Base-by-base conservation (phyloP, 2,113 vertebrate species). In the Ammodytes marinus region DNA sequence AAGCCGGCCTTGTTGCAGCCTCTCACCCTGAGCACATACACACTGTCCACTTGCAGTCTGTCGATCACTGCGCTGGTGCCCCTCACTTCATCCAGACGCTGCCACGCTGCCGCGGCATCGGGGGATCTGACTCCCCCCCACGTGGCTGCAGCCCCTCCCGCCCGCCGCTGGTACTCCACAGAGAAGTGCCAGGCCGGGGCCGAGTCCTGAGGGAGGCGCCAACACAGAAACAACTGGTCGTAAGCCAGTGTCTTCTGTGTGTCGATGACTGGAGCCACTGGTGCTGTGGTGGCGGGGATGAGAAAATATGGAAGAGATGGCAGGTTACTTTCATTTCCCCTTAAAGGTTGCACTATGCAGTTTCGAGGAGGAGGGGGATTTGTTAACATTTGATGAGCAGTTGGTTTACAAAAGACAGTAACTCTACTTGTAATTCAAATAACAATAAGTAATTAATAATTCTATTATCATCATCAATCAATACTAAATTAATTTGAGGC, bases 181-280 rank as follows among this genome's bases (percentile, higher is more conserved):
- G 97, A 98, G 92, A 97, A 99, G 90, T 99, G 97, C 98, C 98
- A 99, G 68, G 98, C 97, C 0, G 96, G 96, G 0, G 98, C 96
- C 0, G 98, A 99, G 93, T 99, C 97, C 61, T 97, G 96, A 19
- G 98, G 98, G 71, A 99, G 95, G 52, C 98, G 95, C 98, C 98
- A 99, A 93, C 97, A 98, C 80, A 99, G 88, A 87, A 97, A 99
- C 84, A 99, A 96, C 95, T 99, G 97, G 90, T 99, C 97, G 1
- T 99, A 99, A 64, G 97, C 97, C 47, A 98, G 95, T 14, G 98
- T 99, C 90, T 97, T 97, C 90, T 99, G 98, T 4, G 98, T 99
- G 94, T 99, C 98, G 0, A 99, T 98, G 80, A 99, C 98, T 0
- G 98, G 98, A 35, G 98, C 98, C 81, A 97, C 91, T 0, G 98